Conservation (phyloP, 1,140 invertebrate species). For the Achroia grisella region DNA sequence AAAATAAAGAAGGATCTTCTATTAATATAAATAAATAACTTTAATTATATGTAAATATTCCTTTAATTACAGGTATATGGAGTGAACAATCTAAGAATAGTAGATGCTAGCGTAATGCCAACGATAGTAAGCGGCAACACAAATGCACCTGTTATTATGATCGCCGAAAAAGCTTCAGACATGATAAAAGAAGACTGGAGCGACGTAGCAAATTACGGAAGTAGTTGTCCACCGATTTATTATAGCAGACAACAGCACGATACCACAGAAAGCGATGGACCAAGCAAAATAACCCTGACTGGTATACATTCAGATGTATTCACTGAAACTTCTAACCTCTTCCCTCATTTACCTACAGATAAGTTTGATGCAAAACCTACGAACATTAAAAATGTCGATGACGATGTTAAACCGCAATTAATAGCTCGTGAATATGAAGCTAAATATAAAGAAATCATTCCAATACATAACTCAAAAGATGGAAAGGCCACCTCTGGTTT, state of each 20-base stretch:
- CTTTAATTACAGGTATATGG: slow-evolving; percentile 80
- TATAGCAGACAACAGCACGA: slow-evolving; percentile 4
- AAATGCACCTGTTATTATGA: slow-evolving; percentile 92
- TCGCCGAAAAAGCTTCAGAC: slow-evolving; percentile 92
- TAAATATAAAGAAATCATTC: not conserved
- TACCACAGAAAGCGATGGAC: slow-evolving; percentile 1
- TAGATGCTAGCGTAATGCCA: slow-evolving; percentile 88
- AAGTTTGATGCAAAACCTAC: not conserved
- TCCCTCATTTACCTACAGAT: slow-evolving; percentile 25
- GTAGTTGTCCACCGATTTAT: not conserved
- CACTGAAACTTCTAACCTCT: slow-evolving; percentile 39
- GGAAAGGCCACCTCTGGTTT: too few relatives aligned
- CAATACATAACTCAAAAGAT: too few relatives aligned
- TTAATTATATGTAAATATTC: slow-evolving; percentile 17
- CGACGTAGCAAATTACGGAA: slow-evolving; percentile 11
- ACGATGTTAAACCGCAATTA: not conserved
- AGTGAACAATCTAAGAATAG: slow-evolving; percentile 80
- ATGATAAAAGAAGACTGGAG: slow-evolving; percentile 86
- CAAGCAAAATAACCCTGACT: slow-evolving; percentile 15
- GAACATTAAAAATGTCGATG: not conserved
- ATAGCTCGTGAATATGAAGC: not conserved
- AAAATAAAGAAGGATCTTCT: too few relatives aligned
- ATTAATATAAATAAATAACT: too few relatives aligned
- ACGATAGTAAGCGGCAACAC: slow-evolving; percentile 88
- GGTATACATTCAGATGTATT: slow-evolving; percentile 25